Conservation (phyloP, 2,113 vertebrate genomes). For the Erythrocebus patas region DNA sequence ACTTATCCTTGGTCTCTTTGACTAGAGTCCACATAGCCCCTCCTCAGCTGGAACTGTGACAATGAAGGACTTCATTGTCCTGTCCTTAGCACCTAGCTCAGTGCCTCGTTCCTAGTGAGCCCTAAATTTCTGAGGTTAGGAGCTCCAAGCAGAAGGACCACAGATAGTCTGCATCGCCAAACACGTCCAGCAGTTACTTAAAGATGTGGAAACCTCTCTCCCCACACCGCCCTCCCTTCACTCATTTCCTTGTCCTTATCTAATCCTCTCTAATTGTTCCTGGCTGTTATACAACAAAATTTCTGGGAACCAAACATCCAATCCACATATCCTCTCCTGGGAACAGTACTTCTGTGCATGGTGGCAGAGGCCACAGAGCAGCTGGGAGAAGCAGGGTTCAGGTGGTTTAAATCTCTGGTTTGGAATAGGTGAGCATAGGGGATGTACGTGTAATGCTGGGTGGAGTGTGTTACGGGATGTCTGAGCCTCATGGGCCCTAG, state of each 20-base stretch:
- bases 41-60: background rate
- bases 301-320: constrained; percentile 35
- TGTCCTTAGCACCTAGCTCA: background rate
- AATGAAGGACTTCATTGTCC: background rate
- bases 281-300: background rate
- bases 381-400: background rate
- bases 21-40: background rate
- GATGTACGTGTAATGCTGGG: background rate
- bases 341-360: background rate
- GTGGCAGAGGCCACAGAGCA: background rate
- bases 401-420: background rate
- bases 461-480: background rate
- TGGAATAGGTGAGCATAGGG: background rate
- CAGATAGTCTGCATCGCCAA: background rate
- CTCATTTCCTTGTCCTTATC: background rate
- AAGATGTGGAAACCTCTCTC: background rate
- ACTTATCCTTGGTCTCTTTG: background rate
- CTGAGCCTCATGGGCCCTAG: background rate
- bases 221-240: background rate
- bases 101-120: background rate
- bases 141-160: background rate
- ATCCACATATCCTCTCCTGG: background rate
- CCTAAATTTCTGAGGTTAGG: background rate
- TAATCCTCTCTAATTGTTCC: background rate
- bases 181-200: background rate